Evolutionary conservation across 2,888 invertebrate genomes (phyloP).

Genomic region (Tenthredo mesomela): DNA sequence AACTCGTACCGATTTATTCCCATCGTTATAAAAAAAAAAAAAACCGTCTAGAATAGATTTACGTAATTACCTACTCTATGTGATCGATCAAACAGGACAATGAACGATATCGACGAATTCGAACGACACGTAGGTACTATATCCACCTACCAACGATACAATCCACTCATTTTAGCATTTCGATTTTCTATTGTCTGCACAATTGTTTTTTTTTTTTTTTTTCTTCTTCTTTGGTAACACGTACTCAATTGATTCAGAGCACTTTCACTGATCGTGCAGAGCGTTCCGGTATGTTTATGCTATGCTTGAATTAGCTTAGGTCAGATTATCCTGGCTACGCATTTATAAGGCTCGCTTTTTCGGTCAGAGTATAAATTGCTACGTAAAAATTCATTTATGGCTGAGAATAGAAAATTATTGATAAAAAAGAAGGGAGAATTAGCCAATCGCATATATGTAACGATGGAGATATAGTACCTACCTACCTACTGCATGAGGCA

Average conservation of each 20-base stretch:
- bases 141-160: too few species aligned
- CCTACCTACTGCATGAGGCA: too few species aligned
- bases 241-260: constrained; percentile 6
- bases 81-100: background rate
- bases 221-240: background rate
- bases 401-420: background rate
- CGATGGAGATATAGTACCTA: too few species aligned
- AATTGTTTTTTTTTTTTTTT: background rate
- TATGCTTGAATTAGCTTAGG: constrained; percentile 38
- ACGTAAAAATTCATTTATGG: background rate
- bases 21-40: too few species aligned
- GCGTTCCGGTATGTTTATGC: constrained; percentile 12
- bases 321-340: background rate
- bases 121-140: too few species aligned
- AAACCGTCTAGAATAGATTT: background rate
- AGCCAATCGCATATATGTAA: background rate
- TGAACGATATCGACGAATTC: background rate
- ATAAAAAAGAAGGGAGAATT: background rate
- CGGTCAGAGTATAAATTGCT: background rate
- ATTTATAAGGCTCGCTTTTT: background rate
- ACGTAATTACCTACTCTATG: background rate
- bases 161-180: background rate
- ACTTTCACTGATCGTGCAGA: constrained; percentile 28
- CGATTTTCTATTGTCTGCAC: background rate
- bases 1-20: background rate